Base-by-base conservation (phyloP, 2,797 vertebrate genomes). In the Trachurus trachurus region DNA sequence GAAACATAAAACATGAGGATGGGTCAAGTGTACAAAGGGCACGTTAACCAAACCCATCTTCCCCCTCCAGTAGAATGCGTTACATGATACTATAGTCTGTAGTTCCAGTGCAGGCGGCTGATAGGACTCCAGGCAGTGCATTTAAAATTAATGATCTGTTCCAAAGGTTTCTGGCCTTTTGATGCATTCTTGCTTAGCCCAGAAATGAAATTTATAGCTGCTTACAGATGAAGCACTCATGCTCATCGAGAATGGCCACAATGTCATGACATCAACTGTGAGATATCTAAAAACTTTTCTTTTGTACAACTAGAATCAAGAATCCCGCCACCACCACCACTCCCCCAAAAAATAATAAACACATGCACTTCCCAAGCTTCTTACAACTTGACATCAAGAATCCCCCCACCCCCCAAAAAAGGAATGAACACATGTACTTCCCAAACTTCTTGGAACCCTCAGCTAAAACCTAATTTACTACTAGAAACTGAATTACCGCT, bases 121-220 rank as follows among this genome's bases (percentile, higher is more conserved):
- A 89, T 92, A 29, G 60, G 78, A 75, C 84, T 88, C 70, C 68
- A 81, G 82, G 81, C 78, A 59, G 70, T 17, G 67, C 75, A 65
- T 89, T 91, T 89, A 87, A 89, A 90, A 90, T 87, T 81, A 93
- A 92, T 89, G 88, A 90, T 82, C 77, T 84, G 83, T 89, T 88
- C 68, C 83, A 84, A 85, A 82, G 71, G 87, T 90, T 91, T 80
- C 81, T 89, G 76, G 84, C 78, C 77, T 82, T 89, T 83, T 78
- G 45, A 76, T 71, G 71, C 72, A 82, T 86, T 89, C 84, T 66
- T 78, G 79, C 84, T 87, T 64, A 63, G 74, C 62, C 84, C 72
- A 74, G 80, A 87, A 86, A 87, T 83, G 71, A 77, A 81, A 88
- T 91, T 92, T 87, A 85, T 67, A 74, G 80, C 78, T 75, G 75